Conservation (phyloP, 2,113 vertebrate species). For the Tyrannus savana region DNA sequence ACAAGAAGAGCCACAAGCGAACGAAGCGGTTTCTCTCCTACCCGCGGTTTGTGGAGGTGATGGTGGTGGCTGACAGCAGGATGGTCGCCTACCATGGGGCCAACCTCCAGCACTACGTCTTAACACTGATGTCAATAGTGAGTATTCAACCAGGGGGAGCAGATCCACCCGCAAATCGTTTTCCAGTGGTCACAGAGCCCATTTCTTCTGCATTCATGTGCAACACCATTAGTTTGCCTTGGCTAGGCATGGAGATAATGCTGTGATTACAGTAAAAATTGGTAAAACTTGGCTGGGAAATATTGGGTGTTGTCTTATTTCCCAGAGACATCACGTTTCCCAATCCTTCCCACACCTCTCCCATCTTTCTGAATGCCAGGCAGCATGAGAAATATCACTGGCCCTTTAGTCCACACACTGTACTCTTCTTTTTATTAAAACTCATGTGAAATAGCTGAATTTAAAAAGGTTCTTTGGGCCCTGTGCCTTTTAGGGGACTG, state of each 20-base stretch:
- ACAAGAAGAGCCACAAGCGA: constrained; percentile 84
- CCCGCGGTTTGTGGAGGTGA: constrained; percentile 97
- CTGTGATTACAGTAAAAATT: not conserved
- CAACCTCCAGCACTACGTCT: constrained; percentile 96
- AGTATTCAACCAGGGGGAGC: constrained; percentile 69
- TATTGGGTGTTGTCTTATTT: not conserved
- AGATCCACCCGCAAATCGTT: fast-evolving
- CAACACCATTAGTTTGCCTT: not conserved
- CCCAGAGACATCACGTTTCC: fast-evolving
- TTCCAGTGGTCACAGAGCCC: not conserved
- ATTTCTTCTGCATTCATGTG: fast-evolving
- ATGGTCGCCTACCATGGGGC: constrained; percentile 95
- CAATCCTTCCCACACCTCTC: not conserved
- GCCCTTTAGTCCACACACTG: fast-evolving
- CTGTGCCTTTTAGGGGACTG: not conserved
- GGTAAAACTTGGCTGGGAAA: not conserved
- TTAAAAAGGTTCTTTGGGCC: not conserved
- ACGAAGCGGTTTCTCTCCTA: constrained; percentile 96
- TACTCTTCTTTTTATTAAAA: not conserved
- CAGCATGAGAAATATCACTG: not conserved
- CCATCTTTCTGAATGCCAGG: not conserved
- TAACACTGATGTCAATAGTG: constrained; percentile 98
- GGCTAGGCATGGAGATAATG: not conserved
- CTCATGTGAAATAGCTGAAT: not conserved
- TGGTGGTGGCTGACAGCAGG: constrained; percentile 96